These are phyloP conservation scores for Eulimnadia texana DNA, from an alignment of 1,140 invertebrate genomes.

Conservation along the genomic window DNA sequence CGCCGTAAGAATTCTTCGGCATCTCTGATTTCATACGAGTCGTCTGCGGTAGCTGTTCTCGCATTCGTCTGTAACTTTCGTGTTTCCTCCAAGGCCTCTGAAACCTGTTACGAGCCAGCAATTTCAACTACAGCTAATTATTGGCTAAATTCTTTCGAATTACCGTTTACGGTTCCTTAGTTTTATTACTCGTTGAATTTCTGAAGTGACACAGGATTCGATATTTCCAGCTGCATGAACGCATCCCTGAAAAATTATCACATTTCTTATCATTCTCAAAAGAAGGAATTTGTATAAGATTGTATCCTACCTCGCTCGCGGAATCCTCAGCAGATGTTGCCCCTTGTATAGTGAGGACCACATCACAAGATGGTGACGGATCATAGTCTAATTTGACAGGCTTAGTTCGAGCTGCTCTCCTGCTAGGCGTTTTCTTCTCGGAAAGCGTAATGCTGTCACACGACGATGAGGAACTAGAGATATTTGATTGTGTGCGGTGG, in stretches of 20 bases:
- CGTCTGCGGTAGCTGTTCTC: background rate
- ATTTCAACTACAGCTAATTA: too few species aligned
- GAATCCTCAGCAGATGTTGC: background rate
- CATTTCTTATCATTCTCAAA: too few species aligned
- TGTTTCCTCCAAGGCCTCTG: background rate
- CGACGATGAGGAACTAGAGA: constrained; percentile 24
- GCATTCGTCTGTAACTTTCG: background rate
- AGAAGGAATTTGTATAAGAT: too few species aligned
- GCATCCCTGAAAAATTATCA: too few species aligned
- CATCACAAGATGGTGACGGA: background rate
- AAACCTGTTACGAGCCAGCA: background rate
- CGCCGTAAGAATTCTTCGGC: background rate
- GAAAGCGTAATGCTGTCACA: constrained; percentile 25
- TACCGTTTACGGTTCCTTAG: background rate
- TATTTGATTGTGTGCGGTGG: constrained; percentile 17
- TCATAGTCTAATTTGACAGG: background rate
- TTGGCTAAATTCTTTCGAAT: too few species aligned
- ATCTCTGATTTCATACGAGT: background rate
- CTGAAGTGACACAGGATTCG: background rate
- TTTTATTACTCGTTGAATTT: background rate
- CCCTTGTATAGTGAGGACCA: constrained; percentile 7
- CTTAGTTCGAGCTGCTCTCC: constrained; percentile 13
- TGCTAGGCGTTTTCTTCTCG: background rate
- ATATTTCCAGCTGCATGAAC: too few species aligned
- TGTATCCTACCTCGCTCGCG: background rate